A percentile compares a stretch with the other conserved stretches of the same genome.
phyloP scores from a whole-genome alignment of 2,797 vertebrate species.

The Poecile montanus region DNA sequence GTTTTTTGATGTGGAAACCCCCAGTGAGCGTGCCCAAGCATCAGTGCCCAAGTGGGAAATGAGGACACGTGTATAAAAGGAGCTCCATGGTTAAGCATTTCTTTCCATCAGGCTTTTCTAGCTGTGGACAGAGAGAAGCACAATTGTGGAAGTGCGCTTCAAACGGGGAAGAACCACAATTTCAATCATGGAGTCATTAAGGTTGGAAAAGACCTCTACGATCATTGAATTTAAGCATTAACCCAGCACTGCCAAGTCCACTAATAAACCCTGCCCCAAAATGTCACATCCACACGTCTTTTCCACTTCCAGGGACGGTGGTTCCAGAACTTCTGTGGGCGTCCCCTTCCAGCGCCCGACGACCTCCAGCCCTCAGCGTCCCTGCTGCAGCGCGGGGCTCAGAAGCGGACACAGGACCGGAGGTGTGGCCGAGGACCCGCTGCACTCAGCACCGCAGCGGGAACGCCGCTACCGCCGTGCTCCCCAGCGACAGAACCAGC shows the following conservation, averaged over 20 bases:
- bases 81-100: fast-evolving
- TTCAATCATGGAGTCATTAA: background rate
- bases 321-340: background rate
- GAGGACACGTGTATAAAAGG: fast-evolving
- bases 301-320: background rate
- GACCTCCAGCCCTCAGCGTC: fast-evolving
- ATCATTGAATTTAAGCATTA: background rate
- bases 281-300: background rate
- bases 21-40: background rate
- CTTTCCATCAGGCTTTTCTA: background rate
- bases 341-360: background rate
- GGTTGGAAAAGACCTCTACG: background rate
- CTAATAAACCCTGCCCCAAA: background rate
- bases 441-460: fast-evolving
- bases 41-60: fast-evolving
- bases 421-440: background rate
- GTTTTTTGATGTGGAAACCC: background rate
- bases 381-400: fast-evolving
- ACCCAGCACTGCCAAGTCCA: background rate
- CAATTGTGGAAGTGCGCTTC: fast-evolving
- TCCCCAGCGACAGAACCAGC: background rate
- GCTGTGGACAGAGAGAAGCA: background rate
- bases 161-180: too few species aligned
- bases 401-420: background rate
- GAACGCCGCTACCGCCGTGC: background rate